Evolutionary conservation across 92 coral and sea anemone genomes (phyloP), one percentile per base, ranked within the genome.

Genomic region (Desmophyllum pertusum): DNA sequence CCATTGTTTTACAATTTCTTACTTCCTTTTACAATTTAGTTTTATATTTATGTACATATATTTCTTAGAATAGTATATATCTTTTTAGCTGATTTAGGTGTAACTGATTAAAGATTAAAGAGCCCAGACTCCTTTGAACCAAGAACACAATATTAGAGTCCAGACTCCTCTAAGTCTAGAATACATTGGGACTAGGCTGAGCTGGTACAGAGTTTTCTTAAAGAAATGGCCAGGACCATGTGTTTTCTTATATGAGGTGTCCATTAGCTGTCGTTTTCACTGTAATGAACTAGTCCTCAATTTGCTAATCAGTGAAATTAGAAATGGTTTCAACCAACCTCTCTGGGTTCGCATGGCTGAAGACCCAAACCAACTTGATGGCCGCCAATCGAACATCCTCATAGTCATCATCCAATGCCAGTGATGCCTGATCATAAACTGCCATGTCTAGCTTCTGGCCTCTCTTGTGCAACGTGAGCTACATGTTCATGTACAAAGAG

Each of bases 301-400:
- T 55, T 55, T 55, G 63, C 30, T 55, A 55, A 21, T 55, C 63
- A 55, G 30, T 55, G 30, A 55, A 55, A 23, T 29, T 29, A 55
- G 63, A 59, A 25, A 59, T 25, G 33, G n/a, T 59, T 25, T 25
- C 31, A 27, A 73, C 85, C 13, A 69, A 96, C 99, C 98, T 93
- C 65, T 94, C 99, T 35, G 98, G 93, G 64, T 90, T 91, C 53
- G 92, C 90, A 51, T 94, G 99, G 62, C 99, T 97, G 75, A 97
- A 85, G 31, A 97, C 99, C 99, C 99, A 97, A 30, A 97, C 83
- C 53, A 97, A 85, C 85, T 94, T 94, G 48, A 97, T 91, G 39
- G 99, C 97, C 31, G 84, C 95, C 89, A 97, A 85, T 52, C 99
- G 93, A 25, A 97, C 99, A 64, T 92, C 98, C 61, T 97, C 99